Evolutionary conservation across 2,888 invertebrate species (phyloP).

Genomic region (Catocala fraxini): DNA sequence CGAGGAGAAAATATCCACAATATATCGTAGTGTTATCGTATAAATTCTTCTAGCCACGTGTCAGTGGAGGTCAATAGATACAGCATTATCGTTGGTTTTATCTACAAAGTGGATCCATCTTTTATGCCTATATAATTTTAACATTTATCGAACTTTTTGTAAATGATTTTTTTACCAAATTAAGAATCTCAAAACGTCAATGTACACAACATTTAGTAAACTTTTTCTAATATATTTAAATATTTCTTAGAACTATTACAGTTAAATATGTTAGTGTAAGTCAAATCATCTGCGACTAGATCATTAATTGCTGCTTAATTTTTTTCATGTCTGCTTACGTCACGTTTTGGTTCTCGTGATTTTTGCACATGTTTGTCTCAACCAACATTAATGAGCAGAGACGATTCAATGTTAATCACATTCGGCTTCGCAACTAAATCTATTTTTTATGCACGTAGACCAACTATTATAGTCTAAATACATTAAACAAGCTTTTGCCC

Average conservation of each 20-base stretch:
- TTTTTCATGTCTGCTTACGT: slow-evolving; percentile 63
- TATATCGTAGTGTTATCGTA: slow-evolving; percentile 27
- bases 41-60: slow-evolving; percentile 47
- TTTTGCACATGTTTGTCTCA: slow-evolving; percentile 41
- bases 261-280: slow-evolving; percentile 16
- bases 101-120: slow-evolving; percentile 22
- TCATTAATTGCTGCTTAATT: slow-evolving; percentile 61
- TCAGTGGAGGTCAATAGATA: slow-evolving; percentile 43
- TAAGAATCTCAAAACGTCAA: too few relatives aligned
- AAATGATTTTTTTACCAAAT: too few relatives aligned
- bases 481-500: too few relatives aligned
- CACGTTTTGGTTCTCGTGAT: slow-evolving; percentile 49
- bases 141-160: neutral
- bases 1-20: slow-evolving; percentile 41
- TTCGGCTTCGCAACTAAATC: slow-evolving; percentile 6
- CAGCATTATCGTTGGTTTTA: slow-evolving; percentile 33
- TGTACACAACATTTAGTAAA: too few relatives aligned
- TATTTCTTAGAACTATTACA: slow-evolving; percentile 17
- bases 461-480: too few relatives aligned
- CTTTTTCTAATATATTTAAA: neutral
- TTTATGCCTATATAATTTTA: slow-evolving; percentile 11
- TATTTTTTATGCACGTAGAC: slow-evolving; percentile 2
- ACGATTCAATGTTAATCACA: slow-evolving; percentile 50
- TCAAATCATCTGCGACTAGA: slow-evolving; percentile 49
- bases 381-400: slow-evolving; percentile 34